phyloP scores from a whole-genome alignment of 2,797 vertebrate species.

The Rhinoraja longicauda region DNA sequence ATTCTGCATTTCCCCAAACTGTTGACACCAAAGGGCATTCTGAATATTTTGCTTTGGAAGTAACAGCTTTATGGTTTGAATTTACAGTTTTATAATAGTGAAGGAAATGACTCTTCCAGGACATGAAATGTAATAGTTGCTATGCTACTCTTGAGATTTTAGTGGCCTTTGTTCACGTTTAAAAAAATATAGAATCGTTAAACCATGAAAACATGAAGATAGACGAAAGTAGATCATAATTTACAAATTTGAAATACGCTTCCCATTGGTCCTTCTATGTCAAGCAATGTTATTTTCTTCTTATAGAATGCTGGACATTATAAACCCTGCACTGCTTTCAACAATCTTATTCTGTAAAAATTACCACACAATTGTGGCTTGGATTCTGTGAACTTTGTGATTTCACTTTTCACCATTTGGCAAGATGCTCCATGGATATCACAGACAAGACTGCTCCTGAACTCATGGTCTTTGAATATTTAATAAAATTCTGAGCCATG shows the following conservation, averaged over 20 bases:
- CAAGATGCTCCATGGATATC: too few relatives aligned
- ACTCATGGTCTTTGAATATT: not conserved
- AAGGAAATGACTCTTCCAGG: not conserved
- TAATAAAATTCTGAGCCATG: not conserved
- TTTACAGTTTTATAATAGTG: not conserved
- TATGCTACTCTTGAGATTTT: not conserved
- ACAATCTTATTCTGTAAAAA: not conserved
- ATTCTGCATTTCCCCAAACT: not conserved
- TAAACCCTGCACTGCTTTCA: not conserved
- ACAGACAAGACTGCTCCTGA: not conserved
- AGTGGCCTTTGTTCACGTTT: not conserved
- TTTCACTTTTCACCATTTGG: not conserved
- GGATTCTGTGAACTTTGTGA: not conserved
- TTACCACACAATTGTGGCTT: not conserved
- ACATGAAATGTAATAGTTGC: not conserved
- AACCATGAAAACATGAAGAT: not conserved
- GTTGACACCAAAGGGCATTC: not conserved
- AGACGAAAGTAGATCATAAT: not conserved
- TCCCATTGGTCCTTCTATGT: not conserved
- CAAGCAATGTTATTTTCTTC: not conserved
- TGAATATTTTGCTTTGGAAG: not conserved
- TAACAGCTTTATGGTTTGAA: conserved; percentile 3
- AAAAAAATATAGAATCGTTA: not conserved
- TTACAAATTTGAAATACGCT: not conserved
- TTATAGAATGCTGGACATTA: not conserved